Evolutionary conservation across 2,888 invertebrate species (phyloP).

Genomic region (Pristionchus exspectatus): DNA sequence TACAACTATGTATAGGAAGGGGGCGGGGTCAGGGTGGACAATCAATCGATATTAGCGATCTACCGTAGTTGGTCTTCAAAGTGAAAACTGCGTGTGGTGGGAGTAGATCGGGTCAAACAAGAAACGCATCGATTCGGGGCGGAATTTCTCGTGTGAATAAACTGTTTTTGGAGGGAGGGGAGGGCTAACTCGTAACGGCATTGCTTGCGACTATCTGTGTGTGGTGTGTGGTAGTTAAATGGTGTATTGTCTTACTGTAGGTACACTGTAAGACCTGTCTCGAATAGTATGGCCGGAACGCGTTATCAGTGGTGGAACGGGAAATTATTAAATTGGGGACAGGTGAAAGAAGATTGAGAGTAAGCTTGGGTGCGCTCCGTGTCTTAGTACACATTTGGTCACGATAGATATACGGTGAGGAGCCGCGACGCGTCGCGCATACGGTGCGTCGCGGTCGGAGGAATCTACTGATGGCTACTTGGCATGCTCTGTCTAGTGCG

Average conservation of each 20-base stretch:
- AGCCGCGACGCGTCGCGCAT: slow-evolving; percentile 43
- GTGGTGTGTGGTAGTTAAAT: neutral
- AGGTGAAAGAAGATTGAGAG: neutral
- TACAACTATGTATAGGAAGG: slow-evolving; percentile 51
- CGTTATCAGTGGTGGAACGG: slow-evolving; percentile 3
- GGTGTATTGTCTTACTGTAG: neutral
- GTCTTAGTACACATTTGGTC: slow-evolving; percentile 39
- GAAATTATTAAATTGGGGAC: neutral
- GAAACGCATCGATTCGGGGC: slow-evolving; percentile 24
- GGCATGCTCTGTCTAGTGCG: slow-evolving; percentile 30
- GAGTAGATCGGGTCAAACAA: neutral
- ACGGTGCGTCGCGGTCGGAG: slow-evolving; percentile 31
- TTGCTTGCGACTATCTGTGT: neutral
- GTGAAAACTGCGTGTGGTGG: slow-evolving; percentile 23
- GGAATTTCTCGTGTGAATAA: neutral
- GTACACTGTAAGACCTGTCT: neutral
- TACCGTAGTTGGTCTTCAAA: slow-evolving; percentile 46
- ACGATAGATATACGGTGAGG: neutral
- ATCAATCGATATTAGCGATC: slow-evolving; percentile 39
- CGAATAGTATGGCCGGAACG: neutral
- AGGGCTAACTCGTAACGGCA: slow-evolving; percentile 25
- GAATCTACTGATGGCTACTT: neutral
- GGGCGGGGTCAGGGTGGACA: neutral
- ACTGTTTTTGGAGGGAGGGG: neutral
- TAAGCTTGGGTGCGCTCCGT: slow-evolving; percentile 18